phyloP scores from a whole-genome alignment of 2,888 invertebrate genomes.

The Zygogramma bicolorata region DNA sequence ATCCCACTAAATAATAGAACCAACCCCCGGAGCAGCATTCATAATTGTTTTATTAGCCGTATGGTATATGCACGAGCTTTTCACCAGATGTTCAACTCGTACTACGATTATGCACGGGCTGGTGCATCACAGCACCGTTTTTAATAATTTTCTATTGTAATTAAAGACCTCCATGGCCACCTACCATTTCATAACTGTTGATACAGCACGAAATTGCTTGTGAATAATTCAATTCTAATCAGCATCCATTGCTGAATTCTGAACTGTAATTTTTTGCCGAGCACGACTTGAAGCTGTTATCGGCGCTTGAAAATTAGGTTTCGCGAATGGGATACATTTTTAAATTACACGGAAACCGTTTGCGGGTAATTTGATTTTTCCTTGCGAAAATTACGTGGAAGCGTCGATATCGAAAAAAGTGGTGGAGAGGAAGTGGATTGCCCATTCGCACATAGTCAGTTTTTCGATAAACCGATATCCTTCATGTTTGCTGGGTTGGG shows the following conservation, averaged over 20 bases:
- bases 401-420: background rate
- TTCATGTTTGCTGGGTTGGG: too few relatives aligned
- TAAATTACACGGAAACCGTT: background rate
- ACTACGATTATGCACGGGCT: conserved; percentile 24
- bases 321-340: background rate
- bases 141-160: conserved; percentile 47
- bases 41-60: conserved; percentile 54
- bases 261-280: background rate
- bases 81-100: conserved; percentile 52
- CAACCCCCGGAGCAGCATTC: conserved; percentile 34
- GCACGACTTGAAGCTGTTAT: background rate
- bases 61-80: conserved; percentile 45
- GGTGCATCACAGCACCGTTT: conserved; percentile 30
- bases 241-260: conserved; percentile 15
- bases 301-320: background rate
- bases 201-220: conserved; percentile 41
- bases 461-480: too few relatives aligned
- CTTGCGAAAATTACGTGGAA: background rate
- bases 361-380: background rate
- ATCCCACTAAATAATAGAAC: conserved; percentile 2
- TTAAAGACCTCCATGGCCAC: conserved; percentile 21
- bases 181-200: conserved; percentile 33
- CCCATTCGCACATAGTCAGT: background rate
- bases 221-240: conserved; percentile 43
- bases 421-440: background rate